Base-by-base conservation (phyloP, 2,888 invertebrate species). In the Imbricaverruca yamaguchii region DNA sequence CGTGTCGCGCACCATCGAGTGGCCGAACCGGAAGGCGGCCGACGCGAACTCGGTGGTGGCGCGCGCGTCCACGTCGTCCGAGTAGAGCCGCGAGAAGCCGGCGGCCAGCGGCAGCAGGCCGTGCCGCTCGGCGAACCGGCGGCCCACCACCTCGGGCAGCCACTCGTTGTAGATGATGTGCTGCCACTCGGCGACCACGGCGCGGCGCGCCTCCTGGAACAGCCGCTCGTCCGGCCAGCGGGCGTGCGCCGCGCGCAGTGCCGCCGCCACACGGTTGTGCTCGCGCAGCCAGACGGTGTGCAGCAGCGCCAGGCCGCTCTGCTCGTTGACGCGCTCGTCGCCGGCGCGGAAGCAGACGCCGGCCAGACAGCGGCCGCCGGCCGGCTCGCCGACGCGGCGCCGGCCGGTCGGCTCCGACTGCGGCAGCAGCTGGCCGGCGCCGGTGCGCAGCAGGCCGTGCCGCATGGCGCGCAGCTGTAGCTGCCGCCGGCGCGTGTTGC, bases 221-320 rank as follows among this genome's bases (percentile, higher is more conserved):
- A 89, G 84, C 57, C 87, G 88, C 84, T 89, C 89, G 84, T 89
- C 89, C 67, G 86, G 85, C 89, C 89, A 89, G 80, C 89, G 85
- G 83, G 86, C 86, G 21, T 85, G 83, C 3, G 89, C 89, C 83
- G 89, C 89, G 39, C 88, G 85, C 57, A 89, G 85, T 82, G 86
- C 86, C 18, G 85, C 83, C 3, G 89, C 89, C 0, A 89, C 84
- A 80, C 89, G 86, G 84, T 89, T 89, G 84, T 89, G 89, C 83
- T 89, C 89, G n/a, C 88, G 85, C 55, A 89, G 84, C 84, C 94
- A 88, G 0, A 92, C 90, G 0, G 91, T 91, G 88, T 94, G 94
- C 18, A 94, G 87, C 0, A 92, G 91, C 1, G 93, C 92, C 0
- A 92, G 89, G 11, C 92, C 91, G 55, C 91, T 90, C 7, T 90